Evolutionary conservation across 1,140 invertebrate genomes (phyloP), one percentile per base, ranked within the genome.

Genomic region (Alviniconcha marisindica): DNA sequence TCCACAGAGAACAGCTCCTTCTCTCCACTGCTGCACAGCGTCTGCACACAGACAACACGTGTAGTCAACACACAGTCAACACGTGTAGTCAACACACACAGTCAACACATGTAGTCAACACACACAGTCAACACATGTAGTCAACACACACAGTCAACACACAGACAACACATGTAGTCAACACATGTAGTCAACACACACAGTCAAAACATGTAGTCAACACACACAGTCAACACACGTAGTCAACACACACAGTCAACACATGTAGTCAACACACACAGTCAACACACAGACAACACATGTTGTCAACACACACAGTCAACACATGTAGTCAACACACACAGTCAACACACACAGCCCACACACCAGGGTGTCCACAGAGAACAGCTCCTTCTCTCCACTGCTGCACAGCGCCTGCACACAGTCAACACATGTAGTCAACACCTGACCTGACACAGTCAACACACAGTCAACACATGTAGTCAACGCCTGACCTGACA

Each of bases 1-100:
- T 98, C 97, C 83, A 98, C 94, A 0, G 97, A 97, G 92, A 99
- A 98, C 94, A 97, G 96, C 15, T 97, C 96, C 31, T 97, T 97
- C 93, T 98, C 97, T 91, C 96, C 96, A 89, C 96, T 98, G 36
- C 96, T 95, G 84, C 95, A 95, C 73, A 98, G 95, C 89, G 97
- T 96, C 96, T 98, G 84, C 38, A 78, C 33, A 60, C 31, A 60
- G 1, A 48, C 5, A 48, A 48, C 44, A 48, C 44, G 44, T 5
- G 44, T 48, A 48, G 97, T 96, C 96, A 98, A 84, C 38, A 78
- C 33, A 60, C 31, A 60, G 1, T 10, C 5, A 48, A 48, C 44
- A 48, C 44, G 44, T 5, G 44, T 48, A 48, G 97, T 96, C 96
- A 98, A 84, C 38, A 78, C n/a, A n/a, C 33, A 60, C 31, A 60